phyloP scores from a whole-genome alignment of 2,113 vertebrate genomes.

The Plestiodon gilberti region DNA sequence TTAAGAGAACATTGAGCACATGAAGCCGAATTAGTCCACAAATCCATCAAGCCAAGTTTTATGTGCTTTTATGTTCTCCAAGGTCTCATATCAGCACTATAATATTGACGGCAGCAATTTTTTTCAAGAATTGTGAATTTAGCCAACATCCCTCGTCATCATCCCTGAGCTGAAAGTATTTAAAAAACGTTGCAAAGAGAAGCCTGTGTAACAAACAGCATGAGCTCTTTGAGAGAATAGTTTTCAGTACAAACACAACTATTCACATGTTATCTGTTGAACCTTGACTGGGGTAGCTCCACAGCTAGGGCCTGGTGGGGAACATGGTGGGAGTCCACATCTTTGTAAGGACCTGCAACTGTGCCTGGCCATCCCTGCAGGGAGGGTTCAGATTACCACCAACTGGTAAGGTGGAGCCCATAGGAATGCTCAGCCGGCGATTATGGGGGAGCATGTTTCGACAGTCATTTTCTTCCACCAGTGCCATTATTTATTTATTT shows the following conservation, averaged over 20 bases:
- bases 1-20: neutral
- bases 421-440: too few relatives aligned
- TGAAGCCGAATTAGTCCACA: neutral
- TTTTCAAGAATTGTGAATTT: constrained; percentile 23
- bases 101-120: constrained; percentile 8
- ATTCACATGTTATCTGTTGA: neutral
- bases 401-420: too few relatives aligned
- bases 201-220: neutral
- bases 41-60: neutral
- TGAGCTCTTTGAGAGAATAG: neutral
- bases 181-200: constrained; percentile 1
- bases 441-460: too few relatives aligned
- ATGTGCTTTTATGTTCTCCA: neutral
- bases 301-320: too few relatives aligned
- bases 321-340: too few relatives aligned
- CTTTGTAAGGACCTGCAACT: too few relatives aligned
- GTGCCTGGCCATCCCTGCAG: too few relatives aligned
- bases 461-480: too few relatives aligned
- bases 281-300: neutral
- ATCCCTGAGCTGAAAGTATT: neutral
- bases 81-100: neutral
- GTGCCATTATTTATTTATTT: too few relatives aligned
- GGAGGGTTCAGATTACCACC: too few relatives aligned
- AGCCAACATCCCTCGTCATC: neutral
- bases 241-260: neutral